Percentiles rank a stretch among this genome's conserved stretches.
Evolutionary conservation across 2,888 invertebrate species (phyloP).

Genomic region (Leistus spinibarbis): DNA sequence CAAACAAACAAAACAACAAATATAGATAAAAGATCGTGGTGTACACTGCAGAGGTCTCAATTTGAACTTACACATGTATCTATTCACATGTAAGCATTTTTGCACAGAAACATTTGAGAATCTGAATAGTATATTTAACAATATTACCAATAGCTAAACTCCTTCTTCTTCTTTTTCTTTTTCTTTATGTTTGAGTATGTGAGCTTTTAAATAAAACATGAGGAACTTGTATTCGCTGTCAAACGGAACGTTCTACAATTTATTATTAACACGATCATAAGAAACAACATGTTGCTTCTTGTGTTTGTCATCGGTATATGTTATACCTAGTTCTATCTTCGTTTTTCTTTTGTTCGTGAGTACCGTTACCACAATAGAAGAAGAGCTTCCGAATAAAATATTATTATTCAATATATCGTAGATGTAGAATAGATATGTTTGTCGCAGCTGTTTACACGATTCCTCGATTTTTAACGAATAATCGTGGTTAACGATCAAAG

Average conservation of each 20-base stretch:
- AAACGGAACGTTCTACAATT: slow-evolving; percentile 12
- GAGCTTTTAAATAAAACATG: slow-evolving; percentile 33
- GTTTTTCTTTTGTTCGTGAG: not conserved
- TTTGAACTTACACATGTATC: no score
- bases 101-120: no score
- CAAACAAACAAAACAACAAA: no score
- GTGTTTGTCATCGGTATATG: not conserved
- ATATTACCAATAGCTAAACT: no score
- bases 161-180: no score
- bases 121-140: no score
- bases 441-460: not conserved
- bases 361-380: not conserved
- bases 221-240: slow-evolving; percentile 24
- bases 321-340: not conserved
- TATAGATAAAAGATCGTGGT: no score
- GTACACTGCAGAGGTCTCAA: no score
- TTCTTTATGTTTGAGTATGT: no score
- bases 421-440: not conserved
- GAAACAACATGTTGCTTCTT: slow-evolving; percentile 1
- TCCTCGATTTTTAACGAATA: not conserved
- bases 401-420: not conserved
- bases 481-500: not conserved
- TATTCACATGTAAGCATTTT: no score
- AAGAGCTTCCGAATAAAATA: not conserved
- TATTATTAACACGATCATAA: slow-evolving; percentile 29